Percentiles rank a stretch among this genome's conserved stretches.
phyloP scores from a whole-genome alignment of 2,888 invertebrate species.

The Cremastobaeus sp. region DNA sequence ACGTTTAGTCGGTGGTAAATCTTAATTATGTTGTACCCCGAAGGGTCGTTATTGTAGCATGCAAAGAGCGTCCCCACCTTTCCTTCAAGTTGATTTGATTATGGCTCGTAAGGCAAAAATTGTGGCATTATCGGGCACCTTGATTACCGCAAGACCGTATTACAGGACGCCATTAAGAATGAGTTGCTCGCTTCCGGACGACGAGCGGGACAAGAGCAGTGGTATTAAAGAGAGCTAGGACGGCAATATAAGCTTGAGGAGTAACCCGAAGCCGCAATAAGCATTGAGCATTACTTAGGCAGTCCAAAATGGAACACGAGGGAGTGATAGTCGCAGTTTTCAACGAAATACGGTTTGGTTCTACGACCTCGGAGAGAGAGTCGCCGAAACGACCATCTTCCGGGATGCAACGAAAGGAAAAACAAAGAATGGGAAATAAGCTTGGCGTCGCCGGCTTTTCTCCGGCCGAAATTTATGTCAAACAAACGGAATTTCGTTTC shows the following conservation, averaged over 20 bases:
- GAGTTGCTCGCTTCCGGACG: constrained; percentile 30
- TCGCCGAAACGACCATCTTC: constrained; percentile 56
- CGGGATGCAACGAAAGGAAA: constrained; percentile 26
- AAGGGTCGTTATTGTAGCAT: too few species aligned
- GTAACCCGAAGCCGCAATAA: constrained; percentile 66
- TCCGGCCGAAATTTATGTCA: constrained; percentile 24
- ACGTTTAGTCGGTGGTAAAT: too few species aligned
- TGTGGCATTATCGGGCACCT: constrained; percentile 26
- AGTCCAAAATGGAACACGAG: constrained; percentile 66
- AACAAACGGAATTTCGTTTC: constrained; percentile 8
- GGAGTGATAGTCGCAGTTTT: constrained; percentile 67
- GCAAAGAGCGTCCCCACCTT: not conserved
- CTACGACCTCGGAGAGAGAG: constrained; percentile 64
- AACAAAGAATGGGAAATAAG: constrained; percentile 36
- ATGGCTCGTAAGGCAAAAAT: constrained; percentile 15
- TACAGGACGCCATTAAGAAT: constrained; percentile 38
- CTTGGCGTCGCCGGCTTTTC: not conserved
- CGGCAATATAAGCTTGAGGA: constrained; percentile 65
- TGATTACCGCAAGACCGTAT: constrained; percentile 40
- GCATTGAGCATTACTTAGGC: constrained; percentile 69
- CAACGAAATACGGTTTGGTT: constrained; percentile 63
- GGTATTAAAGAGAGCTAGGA: constrained; percentile 65
- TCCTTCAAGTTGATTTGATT: not conserved
- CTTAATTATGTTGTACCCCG: too few species aligned
- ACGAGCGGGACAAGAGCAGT: constrained; percentile 34